Percentiles rank a stretch among this genome's conserved stretches.
Evolutionary conservation across 2,113 vertebrate species (phyloP).

Genomic region (Nerophis ophidion): DNA sequence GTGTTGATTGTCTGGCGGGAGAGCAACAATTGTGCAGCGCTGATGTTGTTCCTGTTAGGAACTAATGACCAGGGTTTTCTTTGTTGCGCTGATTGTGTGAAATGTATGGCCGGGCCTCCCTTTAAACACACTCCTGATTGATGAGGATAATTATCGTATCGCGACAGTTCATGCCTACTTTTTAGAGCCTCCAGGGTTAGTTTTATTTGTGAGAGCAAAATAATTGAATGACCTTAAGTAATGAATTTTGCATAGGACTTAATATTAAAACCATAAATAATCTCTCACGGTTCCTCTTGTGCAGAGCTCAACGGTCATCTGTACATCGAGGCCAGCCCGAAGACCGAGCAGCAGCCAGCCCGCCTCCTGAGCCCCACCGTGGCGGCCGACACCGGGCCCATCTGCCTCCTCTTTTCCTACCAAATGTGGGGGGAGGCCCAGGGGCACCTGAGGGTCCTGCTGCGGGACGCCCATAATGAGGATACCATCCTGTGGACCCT

Average conservation of each 20-base stretch:
- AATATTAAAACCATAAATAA: neutral
- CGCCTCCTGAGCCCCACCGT: constrained; percentile 82
- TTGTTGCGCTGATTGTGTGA: constrained; percentile 30
- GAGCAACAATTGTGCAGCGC: constrained; percentile 35
- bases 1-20: constrained; percentile 47
- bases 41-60: constrained; percentile 39
- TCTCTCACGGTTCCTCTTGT: neutral
- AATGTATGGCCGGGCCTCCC: constrained; percentile 7
- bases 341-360: constrained; percentile 77
- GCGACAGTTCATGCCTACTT: constrained; percentile 1
- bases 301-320: constrained; percentile 82
- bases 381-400: constrained; percentile 76
- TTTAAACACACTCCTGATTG: constrained; percentile 18
- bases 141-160: constrained; percentile 11
- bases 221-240: neutral
- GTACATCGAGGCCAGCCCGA: constrained; percentile 77
- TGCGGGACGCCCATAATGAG: constrained; percentile 78
- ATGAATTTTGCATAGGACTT: neutral
- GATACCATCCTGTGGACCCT: constrained; percentile 86
- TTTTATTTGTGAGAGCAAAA: constrained; percentile 24
- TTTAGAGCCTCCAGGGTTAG: constrained; percentile 14
- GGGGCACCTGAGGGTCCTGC: constrained; percentile 78
- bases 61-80: constrained; percentile 28
- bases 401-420: constrained; percentile 92
- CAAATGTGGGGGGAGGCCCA: constrained; percentile 78